Evolutionary conservation across 2,113 vertebrate genomes (phyloP), one percentile per base, ranked within the genome.

Genomic region (Eretmochelys imbricata): DNA sequence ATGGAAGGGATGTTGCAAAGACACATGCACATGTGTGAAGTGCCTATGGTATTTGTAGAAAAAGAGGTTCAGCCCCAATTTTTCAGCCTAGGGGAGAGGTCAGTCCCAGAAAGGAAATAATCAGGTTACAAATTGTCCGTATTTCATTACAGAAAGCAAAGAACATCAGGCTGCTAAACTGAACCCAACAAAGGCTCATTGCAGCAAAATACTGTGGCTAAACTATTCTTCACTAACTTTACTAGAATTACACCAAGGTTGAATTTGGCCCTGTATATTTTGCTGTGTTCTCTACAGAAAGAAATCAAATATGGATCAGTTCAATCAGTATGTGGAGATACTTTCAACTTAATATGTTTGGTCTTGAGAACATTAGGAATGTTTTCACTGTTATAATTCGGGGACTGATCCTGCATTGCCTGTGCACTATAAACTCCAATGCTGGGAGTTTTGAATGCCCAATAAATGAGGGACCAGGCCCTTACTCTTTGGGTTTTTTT

Each of bases 371-470:
- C 62, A 59, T 75, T 75, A 42, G 22, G 57, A 27, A 48, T 75
- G 12, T 82, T n/a, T 17, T 81, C 20, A 42, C 24, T 55, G 1
- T 51, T 24, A 49, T 7, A 17, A 82, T 48, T 62, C 82, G 48
- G 89, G 84, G 85, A 84, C 12, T 11, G n/a, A 50, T 19, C 12
- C 50, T 80, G 46, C 80, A 42, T 12, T 25, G 8, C 38, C 16
- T 20, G 8, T 88, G 87, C 2, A 1, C 59, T 62, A 31, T 42
- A 80, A 72, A 42, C 82, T 5, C 38, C 69, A 42, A 2, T 27
- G 27, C 8, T 11, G 0, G 0, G n/a, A 35, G n/a, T 2, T 5
- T 1, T 27, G 93, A 49, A 11, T 2, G 75, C 31, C 2, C 49
- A 89, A 49, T n/a, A 27, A 25, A 1, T 14, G 22, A 55, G 35